A percentile compares a stretch with the other conserved stretches of the same genome.
Evolutionary conservation across 1,140 invertebrate species (phyloP).

Genomic region (Zaprionus camerounensis): DNA sequence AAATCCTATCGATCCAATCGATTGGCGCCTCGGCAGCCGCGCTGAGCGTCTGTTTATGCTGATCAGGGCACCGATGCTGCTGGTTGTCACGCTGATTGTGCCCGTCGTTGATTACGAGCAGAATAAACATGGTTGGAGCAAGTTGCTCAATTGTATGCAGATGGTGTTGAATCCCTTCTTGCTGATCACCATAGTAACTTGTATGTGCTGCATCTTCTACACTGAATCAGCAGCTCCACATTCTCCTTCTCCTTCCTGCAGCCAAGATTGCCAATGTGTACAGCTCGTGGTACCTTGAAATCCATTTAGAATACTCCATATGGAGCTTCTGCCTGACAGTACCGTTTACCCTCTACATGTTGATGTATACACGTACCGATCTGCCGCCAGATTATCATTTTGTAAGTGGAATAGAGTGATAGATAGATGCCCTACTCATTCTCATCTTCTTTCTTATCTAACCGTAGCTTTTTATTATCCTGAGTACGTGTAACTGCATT

Average conservation of each 20-base stretch:
- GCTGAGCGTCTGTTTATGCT: neutral
- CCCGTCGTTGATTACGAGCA: conserved; percentile 51
- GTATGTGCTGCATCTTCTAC: conserved; percentile 24
- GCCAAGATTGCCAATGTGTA: conserved; percentile 18
- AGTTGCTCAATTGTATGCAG: conserved; percentile 64
- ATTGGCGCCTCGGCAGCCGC: conserved; percentile 19
- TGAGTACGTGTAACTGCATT: neutral
- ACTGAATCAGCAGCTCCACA: neutral
- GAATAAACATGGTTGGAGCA: conserved; percentile 66
- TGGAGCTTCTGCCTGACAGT: conserved; percentile 45
- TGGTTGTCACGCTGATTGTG: conserved; percentile 30
- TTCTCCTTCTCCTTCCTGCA: conserved; percentile 1
- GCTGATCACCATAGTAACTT: conserved; percentile 10
- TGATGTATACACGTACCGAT: conserved; percentile 52
- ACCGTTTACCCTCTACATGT: conserved; percentile 39
- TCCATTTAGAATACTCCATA: neutral
- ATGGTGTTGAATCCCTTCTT: conserved; percentile 53
- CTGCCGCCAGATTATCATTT: conserved; percentile 54
- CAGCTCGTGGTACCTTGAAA: conserved; percentile 23
- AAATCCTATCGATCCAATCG: conserved; percentile 42
- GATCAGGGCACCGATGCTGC: conserved; percentile 20
- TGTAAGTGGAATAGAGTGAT: conserved; percentile 22
- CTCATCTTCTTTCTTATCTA: neutral
- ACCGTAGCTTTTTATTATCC: conserved; percentile 5
- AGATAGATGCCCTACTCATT: neutral